Percentiles rank a stretch among this genome's conserved stretches.
These are phyloP conservation scores for Nephrotoma guestfalica DNA, from an alignment of 2,888 invertebrate genomes.

Conservation along the genomic window DNA sequence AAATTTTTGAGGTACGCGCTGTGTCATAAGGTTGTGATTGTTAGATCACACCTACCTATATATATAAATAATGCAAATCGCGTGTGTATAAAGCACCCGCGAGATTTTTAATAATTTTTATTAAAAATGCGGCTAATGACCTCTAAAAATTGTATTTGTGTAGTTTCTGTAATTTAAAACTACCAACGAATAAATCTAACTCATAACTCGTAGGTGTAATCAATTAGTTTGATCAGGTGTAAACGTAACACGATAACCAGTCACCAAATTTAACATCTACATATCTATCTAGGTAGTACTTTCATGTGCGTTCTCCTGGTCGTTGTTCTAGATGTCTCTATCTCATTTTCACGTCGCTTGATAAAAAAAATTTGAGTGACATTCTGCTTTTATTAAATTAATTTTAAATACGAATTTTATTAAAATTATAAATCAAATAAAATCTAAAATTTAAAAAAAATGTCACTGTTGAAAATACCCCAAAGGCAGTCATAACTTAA, in stretches of 20 bases:
- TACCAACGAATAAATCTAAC: not conserved
- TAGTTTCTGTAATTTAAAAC: no score
- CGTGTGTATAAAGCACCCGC: not conserved
- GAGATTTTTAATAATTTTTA: not conserved
- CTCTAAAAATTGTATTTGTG: not conserved
- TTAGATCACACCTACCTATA: not conserved
- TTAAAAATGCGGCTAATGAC: not conserved
- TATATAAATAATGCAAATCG: not conserved
- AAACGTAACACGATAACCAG: not conserved
- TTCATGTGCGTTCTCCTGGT: not conserved
- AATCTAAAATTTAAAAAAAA: not conserved
- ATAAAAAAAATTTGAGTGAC: not conserved
- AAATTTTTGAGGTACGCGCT: not conserved
- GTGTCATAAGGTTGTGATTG: not conserved
- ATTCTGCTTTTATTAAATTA: not conserved
- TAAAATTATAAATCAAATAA: not conserved
- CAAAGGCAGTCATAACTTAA: not conserved
- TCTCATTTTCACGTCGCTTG: not conserved
- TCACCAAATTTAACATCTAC: not conserved
- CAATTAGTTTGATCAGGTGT: not conserved
- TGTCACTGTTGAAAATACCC: not conserved
- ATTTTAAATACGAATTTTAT: not conserved
- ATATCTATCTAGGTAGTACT: no score
- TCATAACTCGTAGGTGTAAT: not conserved
- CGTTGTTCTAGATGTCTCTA: not conserved